Evolutionary conservation across 2,888 invertebrate species (phyloP).

Genomic region (Eristalis intricaria): DNA sequence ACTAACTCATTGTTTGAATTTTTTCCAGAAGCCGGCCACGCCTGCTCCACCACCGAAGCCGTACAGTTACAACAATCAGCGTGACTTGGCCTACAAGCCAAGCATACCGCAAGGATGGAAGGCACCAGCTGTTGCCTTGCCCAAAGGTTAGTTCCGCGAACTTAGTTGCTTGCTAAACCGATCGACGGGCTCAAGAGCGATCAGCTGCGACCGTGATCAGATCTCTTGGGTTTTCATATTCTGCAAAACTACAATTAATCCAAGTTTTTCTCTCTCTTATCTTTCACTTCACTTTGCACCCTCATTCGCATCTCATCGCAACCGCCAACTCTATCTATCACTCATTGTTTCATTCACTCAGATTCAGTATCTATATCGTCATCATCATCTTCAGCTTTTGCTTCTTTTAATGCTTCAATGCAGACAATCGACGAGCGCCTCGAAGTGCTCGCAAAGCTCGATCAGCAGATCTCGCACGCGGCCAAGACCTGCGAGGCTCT

Average conservation of each 20-base stretch:
- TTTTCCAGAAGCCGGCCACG: slow-evolving; percentile 46
- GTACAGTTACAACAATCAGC: slow-evolving; percentile 74
- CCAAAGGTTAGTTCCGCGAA: slow-evolving; percentile 77
- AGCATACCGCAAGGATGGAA: slow-evolving; percentile 81
- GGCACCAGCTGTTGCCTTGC: slow-evolving; percentile 78
- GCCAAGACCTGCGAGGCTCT: slow-evolving; percentile 62
- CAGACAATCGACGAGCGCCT: slow-evolving; percentile 7
- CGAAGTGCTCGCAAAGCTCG: slow-evolving; percentile 19
- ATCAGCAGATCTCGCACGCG: slow-evolving; percentile 32
- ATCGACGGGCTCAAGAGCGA: neutral
- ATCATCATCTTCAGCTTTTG: slow-evolving; percentile 41
- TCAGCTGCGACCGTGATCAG: neutral
- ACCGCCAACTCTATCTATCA: neutral
- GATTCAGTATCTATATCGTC: slow-evolving; percentile 10
- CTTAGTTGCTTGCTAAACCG: no score
- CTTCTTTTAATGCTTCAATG: slow-evolving; percentile 28
- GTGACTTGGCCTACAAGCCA: slow-evolving; percentile 80
- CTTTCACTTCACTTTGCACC: neutral
- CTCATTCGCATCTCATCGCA: neutral
- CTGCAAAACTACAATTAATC: neutral
- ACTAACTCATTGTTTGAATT: neutral
- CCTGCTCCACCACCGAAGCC: slow-evolving; percentile 43
- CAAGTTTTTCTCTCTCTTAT: neutral
- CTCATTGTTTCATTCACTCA: neutral
- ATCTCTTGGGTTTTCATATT: neutral